Base-by-base conservation (phyloP, 35 echinoderm and acorn worm species). In the Lytechinus variegatus region DNA sequence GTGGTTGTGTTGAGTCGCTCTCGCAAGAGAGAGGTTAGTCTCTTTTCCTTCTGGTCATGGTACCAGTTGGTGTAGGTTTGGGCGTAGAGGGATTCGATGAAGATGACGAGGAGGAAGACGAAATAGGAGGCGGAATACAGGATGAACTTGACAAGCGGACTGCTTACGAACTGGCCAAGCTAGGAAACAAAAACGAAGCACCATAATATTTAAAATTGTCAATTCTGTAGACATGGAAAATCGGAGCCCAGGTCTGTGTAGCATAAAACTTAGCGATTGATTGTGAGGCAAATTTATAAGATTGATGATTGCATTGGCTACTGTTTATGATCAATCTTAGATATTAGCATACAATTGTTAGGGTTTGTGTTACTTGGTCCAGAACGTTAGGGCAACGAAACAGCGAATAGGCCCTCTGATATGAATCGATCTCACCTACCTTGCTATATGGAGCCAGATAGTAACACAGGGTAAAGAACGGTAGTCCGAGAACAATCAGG, bases 101-200 rank as follows among this genome's bases (percentile, higher is more conserved):
- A 99, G 61, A 99, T 92, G 44, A 97, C 53, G 61, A 97, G 60
- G 16, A 99, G 92, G 87, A 98, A 98, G 55, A 97, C 91, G 44
- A 99, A 55, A 86, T 99, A 97, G 12, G 97, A 95, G 16, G 96
- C 95, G 13, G 97, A 95, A 27, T 99, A 97, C 21, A 94, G 97
- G 21, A 97, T 95, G 61, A 99, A 99, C 92, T 99, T 99, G 5
- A 96, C 96, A 53, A 99, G 71, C 8, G 98, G 98, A 54, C 92
- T 97, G 53, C 96, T 95, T 19, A 93, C 92, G 88, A 90, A 90
- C 29, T 44, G 9, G 6, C 88, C 88, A 90, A 44, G 52, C 88
- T 90, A 8, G 10, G 21, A 24, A n/a, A 79, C 4, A 79, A 16
- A 79, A 79, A 7, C 1, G 66, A 79, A 7, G 19, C 19, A n/a